Conservation (phyloP, 2,797 vertebrate species). For the Telmatherina bonti region DNA sequence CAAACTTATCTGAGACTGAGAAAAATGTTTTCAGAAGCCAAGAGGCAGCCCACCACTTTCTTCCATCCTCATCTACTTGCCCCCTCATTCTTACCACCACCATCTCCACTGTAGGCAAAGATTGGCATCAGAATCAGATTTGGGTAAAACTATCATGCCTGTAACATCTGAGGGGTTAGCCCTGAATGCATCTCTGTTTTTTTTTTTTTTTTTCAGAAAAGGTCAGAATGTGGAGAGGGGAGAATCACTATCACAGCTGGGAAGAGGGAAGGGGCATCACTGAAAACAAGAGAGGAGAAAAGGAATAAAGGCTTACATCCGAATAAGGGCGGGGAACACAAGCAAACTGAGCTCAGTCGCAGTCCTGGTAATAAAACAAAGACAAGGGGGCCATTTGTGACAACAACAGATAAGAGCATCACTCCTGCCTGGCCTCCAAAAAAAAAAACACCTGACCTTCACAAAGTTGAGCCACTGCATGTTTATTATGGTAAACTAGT, state of each 20-base stretch:
- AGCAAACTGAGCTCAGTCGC: constrained; percentile 29
- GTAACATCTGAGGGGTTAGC: constrained; percentile 69
- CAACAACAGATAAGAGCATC: constrained; percentile 43
- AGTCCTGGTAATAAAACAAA: constrained; percentile 31
- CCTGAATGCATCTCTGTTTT: constrained; percentile 73
- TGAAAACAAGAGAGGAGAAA: constrained; percentile 41
- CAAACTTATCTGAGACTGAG: constrained; percentile 53
- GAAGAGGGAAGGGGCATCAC: constrained; percentile 45
- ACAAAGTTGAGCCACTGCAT: constrained; percentile 24
- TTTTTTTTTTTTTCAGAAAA: constrained; percentile 77
- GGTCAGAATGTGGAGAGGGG: constrained; percentile 78
- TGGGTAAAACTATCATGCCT: constrained; percentile 67
- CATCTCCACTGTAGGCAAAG: constrained; percentile 58
- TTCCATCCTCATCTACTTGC: constrained; percentile 34
- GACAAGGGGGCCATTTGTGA: constrained; percentile 28
- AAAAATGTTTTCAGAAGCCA: constrained; percentile 47
- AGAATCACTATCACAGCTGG: constrained; percentile 78
- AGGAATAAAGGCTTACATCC: constrained; percentile 32
- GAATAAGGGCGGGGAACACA: constrained; percentile 34
- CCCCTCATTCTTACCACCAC: constrained; percentile 18
- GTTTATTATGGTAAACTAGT: constrained; percentile 52
- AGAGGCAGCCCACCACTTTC: constrained; percentile 49
- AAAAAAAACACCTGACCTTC: constrained; percentile 36
- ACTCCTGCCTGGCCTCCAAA: constrained; percentile 12
- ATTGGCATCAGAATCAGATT: constrained; percentile 67